A percentile compares a stretch with the other conserved stretches of the same genome.
These are phyloP conservation scores for Muscidifurax raptorellus DNA, from an alignment of 1,140 invertebrate species.

Conservation along the genomic window DNA sequence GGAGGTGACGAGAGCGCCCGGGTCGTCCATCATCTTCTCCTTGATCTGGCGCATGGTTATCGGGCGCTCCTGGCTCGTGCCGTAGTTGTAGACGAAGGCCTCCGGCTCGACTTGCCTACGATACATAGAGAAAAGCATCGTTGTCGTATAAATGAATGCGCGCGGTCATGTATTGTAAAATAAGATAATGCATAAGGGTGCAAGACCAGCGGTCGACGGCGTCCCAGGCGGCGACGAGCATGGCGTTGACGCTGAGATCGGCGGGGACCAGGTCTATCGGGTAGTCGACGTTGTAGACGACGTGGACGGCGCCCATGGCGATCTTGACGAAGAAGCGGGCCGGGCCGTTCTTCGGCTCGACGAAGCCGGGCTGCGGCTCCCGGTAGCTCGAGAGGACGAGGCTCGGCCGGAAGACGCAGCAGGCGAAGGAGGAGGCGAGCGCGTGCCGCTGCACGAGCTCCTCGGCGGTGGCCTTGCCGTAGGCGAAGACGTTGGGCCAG, in stretches of 20 bases:
- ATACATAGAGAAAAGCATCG: background rate
- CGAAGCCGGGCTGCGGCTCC: constrained; percentile 83
- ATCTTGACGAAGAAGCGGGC: constrained; percentile 75
- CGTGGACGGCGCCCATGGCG: constrained; percentile 82
- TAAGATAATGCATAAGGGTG: too few species aligned
- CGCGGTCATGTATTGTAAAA: too few species aligned
- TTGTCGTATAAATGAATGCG: background rate
- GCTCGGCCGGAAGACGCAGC: constrained; percentile 78
- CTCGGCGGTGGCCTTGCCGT: constrained; percentile 79
- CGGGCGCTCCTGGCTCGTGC: constrained; percentile 80
- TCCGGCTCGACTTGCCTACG: constrained; percentile 61
- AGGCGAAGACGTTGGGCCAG: constrained; percentile 78
- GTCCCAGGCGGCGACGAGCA: constrained; percentile 84
- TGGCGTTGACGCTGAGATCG: constrained; percentile 86
- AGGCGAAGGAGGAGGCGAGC: constrained; percentile 75
- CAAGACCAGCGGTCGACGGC: constrained; percentile 74
- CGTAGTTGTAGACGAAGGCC: constrained; percentile 81
- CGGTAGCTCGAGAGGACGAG: constrained; percentile 83
- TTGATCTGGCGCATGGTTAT: constrained; percentile 79
- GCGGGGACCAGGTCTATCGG: constrained; percentile 84
- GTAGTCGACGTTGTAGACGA: constrained; percentile 68
- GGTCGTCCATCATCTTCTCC: constrained; percentile 67
- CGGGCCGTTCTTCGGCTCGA: constrained; percentile 85
- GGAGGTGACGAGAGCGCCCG: background rate
- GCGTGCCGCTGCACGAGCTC: constrained; percentile 75